These are phyloP conservation scores for Philopotamus ludificatus DNA, from an alignment of 1,140 invertebrate genomes.

Conservation along the genomic window DNA sequence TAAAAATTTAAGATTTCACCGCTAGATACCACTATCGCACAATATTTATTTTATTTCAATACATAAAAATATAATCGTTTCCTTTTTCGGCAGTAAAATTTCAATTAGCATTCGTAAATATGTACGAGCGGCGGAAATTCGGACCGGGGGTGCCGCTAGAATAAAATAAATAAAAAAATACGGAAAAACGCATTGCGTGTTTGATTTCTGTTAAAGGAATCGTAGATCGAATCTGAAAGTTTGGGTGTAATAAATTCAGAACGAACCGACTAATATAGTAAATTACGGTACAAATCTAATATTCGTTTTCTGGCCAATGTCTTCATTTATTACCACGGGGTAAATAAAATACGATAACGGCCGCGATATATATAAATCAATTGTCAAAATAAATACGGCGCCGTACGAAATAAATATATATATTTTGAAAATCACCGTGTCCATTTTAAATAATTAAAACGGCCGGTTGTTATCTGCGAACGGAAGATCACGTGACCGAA, in stretches of 20 bases:
- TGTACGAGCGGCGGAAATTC: not conserved
- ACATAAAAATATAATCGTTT: not conserved
- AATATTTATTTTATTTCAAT: not conserved
- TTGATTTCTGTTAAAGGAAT: not conserved
- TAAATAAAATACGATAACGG: not conserved
- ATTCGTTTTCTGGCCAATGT: constrained; percentile 8
- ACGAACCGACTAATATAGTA: not conserved
- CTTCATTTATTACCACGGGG: constrained; percentile 15
- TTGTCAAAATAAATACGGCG: not conserved
- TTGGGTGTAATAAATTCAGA: not conserved
- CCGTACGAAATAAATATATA: not conserved
- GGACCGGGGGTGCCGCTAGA: not conserved
- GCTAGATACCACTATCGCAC: too few species aligned
- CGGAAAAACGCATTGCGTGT: not conserved
- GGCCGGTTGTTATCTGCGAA: not conserved
- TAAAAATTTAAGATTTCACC: not conserved
- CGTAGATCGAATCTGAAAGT: not conserved
- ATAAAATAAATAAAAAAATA: not conserved
- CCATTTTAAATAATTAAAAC: constrained; percentile 18
- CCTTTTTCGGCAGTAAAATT: not conserved
- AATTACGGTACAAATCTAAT: constrained; percentile 9
- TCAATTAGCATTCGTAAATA: not conserved
- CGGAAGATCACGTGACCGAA: constrained; percentile 21
- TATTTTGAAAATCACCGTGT: not conserved
- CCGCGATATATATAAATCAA: not conserved